phyloP scores from a whole-genome alignment of 2,113 vertebrate species.

The Caloenas nicobarica region DNA sequence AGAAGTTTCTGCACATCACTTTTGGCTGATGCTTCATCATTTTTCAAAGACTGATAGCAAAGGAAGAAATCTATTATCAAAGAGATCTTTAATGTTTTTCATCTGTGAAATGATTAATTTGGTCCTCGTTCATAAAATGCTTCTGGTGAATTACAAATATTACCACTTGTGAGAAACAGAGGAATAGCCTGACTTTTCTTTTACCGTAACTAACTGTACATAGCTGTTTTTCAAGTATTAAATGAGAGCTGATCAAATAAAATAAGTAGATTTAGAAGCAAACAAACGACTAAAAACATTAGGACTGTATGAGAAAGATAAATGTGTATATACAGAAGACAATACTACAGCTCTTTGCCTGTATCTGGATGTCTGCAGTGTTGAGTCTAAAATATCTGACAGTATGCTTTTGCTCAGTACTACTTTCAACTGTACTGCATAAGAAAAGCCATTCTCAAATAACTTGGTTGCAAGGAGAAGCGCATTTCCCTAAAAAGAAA shows the following conservation, averaged over 20 bases:
- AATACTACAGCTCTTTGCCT: not conserved
- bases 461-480: not conserved
- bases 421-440: not conserved
- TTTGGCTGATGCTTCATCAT: conserved; percentile 88
- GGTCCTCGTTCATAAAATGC: not conserved
- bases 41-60: conserved; percentile 87
- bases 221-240: not conserved
- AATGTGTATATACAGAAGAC: not conserved
- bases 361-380: not conserved
- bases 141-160: not conserved
- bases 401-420: not conserved
- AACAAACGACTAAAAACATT: not conserved
- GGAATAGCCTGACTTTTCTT: not conserved
- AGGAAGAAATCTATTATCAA: conserved; percentile 8
- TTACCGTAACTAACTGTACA: not conserved
- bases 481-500: not conserved
- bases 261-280: not conserved
- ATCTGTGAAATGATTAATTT: conserved; percentile 5
- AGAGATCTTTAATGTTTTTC: not conserved
- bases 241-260: not conserved
- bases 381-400: not conserved
- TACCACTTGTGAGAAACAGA: not conserved
- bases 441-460: not conserved
- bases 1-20: conserved; percentile 91
- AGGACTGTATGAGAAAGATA: not conserved